phyloP scores from a whole-genome alignment of 2,113 vertebrate species.

The Rhynchopsitta pachyrhyncha region DNA sequence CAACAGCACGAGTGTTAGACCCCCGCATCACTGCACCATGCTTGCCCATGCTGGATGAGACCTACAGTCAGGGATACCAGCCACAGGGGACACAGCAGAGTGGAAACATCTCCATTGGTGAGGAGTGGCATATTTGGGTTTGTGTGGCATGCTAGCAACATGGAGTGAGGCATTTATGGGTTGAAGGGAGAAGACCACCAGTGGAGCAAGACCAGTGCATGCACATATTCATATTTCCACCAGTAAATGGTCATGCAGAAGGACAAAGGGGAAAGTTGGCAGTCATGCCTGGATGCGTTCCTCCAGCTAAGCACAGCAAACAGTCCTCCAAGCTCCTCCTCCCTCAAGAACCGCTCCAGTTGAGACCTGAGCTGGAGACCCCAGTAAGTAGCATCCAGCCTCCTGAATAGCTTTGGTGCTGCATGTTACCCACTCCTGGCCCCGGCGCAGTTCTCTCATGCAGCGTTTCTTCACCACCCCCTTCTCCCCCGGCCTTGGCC shows the following conservation, averaged over 20 bases:
- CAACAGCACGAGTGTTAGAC: not conserved
- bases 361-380: conserved; percentile 56
- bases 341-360: conserved; percentile 66
- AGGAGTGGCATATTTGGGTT: not conserved
- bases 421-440: conserved; percentile 70
- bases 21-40: not conserved
- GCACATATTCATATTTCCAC: accelerated
- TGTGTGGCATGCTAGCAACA: not conserved
- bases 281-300: not conserved
- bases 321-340: not conserved
- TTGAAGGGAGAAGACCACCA: not conserved
- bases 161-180: not conserved
- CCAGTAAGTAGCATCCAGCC: conserved; percentile 75
- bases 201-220: not conserved
- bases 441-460: conserved; percentile 53
- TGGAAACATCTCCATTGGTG: accelerated
- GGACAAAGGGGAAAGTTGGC: not conserved
- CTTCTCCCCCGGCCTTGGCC: not conserved
- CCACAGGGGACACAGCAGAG: not conserved
- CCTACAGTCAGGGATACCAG: no score
- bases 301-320: not conserved
- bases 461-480: conserved; percentile 33
- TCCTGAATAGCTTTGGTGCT: conserved; percentile 37
- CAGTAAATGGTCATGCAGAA: accelerated
- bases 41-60: not conserved